phyloP scores from a whole-genome alignment of 2,113 vertebrate species.

The Eulemur macaco region DNA sequence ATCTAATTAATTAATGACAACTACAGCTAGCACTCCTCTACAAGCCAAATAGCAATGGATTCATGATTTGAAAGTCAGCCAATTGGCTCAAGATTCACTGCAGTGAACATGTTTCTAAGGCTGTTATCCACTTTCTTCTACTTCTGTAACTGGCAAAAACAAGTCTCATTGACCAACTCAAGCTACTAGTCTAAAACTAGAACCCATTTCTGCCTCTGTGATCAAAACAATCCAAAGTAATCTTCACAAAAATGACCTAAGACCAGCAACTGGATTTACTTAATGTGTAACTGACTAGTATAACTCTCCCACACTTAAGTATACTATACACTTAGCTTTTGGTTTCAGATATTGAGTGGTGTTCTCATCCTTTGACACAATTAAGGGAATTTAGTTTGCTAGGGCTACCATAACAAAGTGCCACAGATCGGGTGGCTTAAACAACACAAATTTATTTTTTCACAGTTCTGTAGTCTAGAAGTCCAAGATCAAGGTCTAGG shows the following conservation, averaged over 20 bases:
- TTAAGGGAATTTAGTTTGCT: not conserved
- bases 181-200: not conserved
- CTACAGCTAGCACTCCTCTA: not conserved
- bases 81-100: not conserved
- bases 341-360: not conserved
- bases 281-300: not conserved
- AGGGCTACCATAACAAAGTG: not conserved
- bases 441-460: not conserved
- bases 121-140: not conserved
- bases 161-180: not conserved
- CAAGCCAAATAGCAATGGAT: slow-evolving; percentile 7
- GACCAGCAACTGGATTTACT: not conserved
- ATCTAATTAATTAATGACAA: slow-evolving; percentile 51
- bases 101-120: not conserved
- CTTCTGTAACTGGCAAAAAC: not conserved
- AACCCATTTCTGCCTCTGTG: not conserved
- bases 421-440: not conserved
- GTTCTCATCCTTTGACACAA: not conserved
- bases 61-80: slow-evolving; percentile 24
- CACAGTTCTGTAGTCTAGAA: not conserved
- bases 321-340: not conserved
- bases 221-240: not conserved
- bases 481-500: not conserved
- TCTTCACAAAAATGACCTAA: not conserved
- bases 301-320: not conserved